Base-by-base conservation (phyloP, 2,797 vertebrate genomes). In the Buceros bicornis region DNA sequence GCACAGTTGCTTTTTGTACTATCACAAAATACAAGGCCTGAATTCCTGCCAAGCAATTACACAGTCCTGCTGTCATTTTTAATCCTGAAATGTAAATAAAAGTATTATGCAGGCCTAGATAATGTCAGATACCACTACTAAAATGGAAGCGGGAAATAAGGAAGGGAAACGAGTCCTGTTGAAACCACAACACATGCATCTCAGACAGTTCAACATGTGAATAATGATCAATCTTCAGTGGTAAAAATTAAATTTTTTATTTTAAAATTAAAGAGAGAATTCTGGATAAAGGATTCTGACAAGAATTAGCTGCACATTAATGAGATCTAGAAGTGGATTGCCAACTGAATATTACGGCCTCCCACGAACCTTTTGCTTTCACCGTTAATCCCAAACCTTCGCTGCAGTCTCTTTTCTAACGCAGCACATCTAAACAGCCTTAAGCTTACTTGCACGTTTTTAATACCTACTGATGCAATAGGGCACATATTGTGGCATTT, bases 371-470 rank as follows among this genome's bases (percentile, higher is more conserved):
- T 89, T 90, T 54, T 28, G 26, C 31, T 82, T 84, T 92, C 42
- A 56, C 42, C 42, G 29, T 51, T 87, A 88, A 80, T 84, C 56
- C 42, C 87, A 91, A 96, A 53, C 25, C 31, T 88, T 61, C 3
- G 4, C 16, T 74, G 40, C 43, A 83, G 57, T 71, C 48, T 85
- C 20, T 77, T 87, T 92, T 89, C 70, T 90, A 92, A 85, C 1
- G 9, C 31, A 89, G 22, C 45, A 76, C 29, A 70, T 74, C 35
- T 72, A 72, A 95, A 93, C 21, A 74, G 47, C 54, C 37, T 51
- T 81, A 83, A 93, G 31, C 16, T 90, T 93, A 78, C 47, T 87
- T 79, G 86, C 82, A 61, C 35, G 78, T 89, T 97, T 92, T 96
- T 54, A 82, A 87, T 79, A 92, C 69, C 70, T 35, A 18, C 10